A percentile compares a stretch with the other conserved stretches of the same genome.
These are phyloP conservation scores for Centruroides sculpturatus DNA, from an alignment of 1,140 invertebrate genomes.

Conservation along the genomic window DNA sequence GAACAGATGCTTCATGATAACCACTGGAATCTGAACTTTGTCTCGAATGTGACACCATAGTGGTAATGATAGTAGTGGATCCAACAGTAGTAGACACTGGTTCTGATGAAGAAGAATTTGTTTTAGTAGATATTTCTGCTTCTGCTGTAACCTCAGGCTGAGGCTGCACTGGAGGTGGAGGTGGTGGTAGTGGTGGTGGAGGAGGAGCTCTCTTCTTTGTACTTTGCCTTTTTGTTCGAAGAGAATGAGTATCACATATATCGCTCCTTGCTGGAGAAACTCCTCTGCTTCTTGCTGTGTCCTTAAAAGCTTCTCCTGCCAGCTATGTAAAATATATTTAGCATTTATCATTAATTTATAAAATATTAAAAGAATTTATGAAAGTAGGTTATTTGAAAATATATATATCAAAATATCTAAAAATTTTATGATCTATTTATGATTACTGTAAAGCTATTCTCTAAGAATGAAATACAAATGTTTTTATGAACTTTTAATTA, in stretches of 20 bases:
- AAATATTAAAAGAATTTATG: no score
- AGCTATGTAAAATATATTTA: constrained; percentile 17
- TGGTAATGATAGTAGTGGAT: constrained; percentile 4
- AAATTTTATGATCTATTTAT: no score
- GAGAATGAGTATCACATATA: no score
- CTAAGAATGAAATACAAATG: no score
- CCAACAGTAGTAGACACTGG: not conserved
- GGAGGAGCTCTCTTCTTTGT: constrained; percentile 22
- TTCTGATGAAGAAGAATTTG: constrained; percentile 2
- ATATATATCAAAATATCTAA: no score
- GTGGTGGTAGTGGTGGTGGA: constrained; percentile 18
- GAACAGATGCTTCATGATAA: constrained; percentile 54
- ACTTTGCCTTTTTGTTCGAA: constrained; percentile 8
- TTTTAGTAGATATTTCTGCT: constrained; percentile 9
- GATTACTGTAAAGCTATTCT: no score
- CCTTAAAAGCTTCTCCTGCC: constrained; percentile 31
- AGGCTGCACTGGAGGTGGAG: not conserved
- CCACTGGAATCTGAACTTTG: constrained; percentile 61
- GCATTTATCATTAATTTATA: no score
- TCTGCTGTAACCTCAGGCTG: constrained; percentile 5
- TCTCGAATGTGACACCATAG: constrained; percentile 44
- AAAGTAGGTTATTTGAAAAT: no score
- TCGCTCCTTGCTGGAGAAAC: constrained; percentile 35
- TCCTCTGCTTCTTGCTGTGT: constrained; percentile 25
- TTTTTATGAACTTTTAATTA: no score